These are phyloP conservation scores for Epinephelus lanceolatus DNA, from an alignment of 2,113 vertebrate species.

Conservation along the genomic window DNA sequence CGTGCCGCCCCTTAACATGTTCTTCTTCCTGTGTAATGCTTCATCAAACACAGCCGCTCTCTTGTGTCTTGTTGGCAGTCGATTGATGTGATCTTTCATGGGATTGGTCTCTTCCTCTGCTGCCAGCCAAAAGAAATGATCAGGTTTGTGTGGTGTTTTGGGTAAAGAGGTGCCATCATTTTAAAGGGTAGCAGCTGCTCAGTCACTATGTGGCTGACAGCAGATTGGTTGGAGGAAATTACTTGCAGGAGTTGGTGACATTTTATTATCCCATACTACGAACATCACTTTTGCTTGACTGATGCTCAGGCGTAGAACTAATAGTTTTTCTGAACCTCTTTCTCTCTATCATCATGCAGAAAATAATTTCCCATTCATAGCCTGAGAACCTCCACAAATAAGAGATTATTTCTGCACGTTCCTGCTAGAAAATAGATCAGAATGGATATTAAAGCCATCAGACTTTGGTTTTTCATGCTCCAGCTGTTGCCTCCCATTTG, in stretches of 20 bases:
- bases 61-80: not conserved
- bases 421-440: not conserved
- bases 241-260: not conserved
- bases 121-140: not conserved
- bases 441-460: constrained; percentile 5
- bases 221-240: not conserved
- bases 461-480: not conserved
- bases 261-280: not conserved
- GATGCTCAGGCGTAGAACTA: not conserved
- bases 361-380: not conserved
- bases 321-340: not conserved
- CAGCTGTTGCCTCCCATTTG: not conserved
- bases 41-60: not conserved
- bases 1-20: not conserved
- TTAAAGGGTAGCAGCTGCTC: constrained; percentile 9
- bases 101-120: not conserved
- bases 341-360: not conserved
- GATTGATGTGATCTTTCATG: constrained; percentile 1
- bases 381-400: not conserved
- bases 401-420: not conserved
- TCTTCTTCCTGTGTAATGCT: not conserved
- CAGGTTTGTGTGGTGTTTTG: not conserved
- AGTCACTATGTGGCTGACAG: not conserved
- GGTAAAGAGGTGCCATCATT: not conserved
- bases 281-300: not conserved